Conservation (phyloP, 2,888 invertebrate species). For the Microdon myrmicae region DNA sequence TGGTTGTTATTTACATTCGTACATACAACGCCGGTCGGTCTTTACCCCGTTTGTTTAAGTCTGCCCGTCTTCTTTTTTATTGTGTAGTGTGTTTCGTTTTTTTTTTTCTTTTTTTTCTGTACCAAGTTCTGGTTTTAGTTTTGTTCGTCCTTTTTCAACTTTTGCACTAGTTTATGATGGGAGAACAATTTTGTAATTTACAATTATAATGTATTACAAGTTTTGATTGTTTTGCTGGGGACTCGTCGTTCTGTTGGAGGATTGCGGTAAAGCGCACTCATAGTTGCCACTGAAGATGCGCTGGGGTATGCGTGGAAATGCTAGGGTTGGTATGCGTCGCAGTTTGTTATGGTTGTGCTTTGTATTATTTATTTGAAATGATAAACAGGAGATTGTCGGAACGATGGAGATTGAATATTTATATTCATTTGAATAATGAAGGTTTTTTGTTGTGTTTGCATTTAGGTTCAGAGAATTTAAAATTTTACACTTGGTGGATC, state of each 20-base stretch:
- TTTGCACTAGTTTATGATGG: slow-evolving; percentile 39
- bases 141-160: slow-evolving; percentile 8
- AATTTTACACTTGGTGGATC: not conserved
- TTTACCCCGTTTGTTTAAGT: too few relatives aligned
- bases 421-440: slow-evolving; percentile 35
- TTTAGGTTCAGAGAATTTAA: slow-evolving; percentile 1
- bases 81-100: slow-evolving; percentile 4
- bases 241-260: slow-evolving; percentile 37
- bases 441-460: not conserved
- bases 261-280: slow-evolving; percentile 35
- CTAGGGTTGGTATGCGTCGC: not conserved
- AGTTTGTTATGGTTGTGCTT: slow-evolving; percentile 40
- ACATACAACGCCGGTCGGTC: too few relatives aligned
- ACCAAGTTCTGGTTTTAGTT: too few relatives aligned
- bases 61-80: too few relatives aligned
- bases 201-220: slow-evolving; percentile 50
- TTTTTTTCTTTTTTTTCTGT: not conserved
- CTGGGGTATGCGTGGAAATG: not conserved
- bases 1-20: slow-evolving; percentile 29
- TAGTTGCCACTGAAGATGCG: not conserved
- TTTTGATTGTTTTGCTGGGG: slow-evolving; percentile 48
- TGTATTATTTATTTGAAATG: slow-evolving; percentile 46
- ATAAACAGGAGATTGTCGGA: slow-evolving; percentile 40
- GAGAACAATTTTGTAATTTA: slow-evolving; percentile 49
- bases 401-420: slow-evolving; percentile 34